Base-by-base conservation (phyloP, 1,140 invertebrate genomes). In the Xylocopa sonorina region DNA sequence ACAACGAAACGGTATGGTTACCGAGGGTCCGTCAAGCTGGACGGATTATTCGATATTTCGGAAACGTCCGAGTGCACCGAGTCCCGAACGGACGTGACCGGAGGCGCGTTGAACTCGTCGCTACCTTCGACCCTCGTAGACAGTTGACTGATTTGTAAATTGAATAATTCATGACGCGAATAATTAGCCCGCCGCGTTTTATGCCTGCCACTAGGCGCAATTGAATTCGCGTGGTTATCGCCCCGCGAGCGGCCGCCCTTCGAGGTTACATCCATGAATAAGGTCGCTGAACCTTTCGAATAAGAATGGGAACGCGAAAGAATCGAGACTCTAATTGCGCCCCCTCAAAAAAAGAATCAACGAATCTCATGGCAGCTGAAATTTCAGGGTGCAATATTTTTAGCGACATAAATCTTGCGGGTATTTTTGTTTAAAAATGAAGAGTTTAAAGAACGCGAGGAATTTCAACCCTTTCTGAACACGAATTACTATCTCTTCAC, bases 81-180 rank as follows among this genome's bases (percentile, higher is more conserved):
- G 50, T 62, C 64, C 64, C 46, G n/a, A 51, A 24, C 10, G 27
- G 21, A 66, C 63, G 43, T 48, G 63, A 66, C 43, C 2, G 41
- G 29, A 34, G 16, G 51, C 74, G 41, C 27, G 48, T 76, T 46
- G 74, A 67, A 68, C 48, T 41, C 50, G 46, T 67, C 50, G 46
- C 29, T 57, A 57, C 60, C 43, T 74, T 50, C 48, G 72, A 32
- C 48, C 48, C 18, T 4, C n/a, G 3, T 67, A 57, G 51, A 43
- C 51, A 68, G 63, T 57, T 67, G 84, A 48, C 76, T 62, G 78
- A 76, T 73, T 83, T 74, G 83, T 78, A 64, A 77, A 50, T 48
- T 88, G 85, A 88, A 88, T 88, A 80, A 88, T 88, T 87, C 87
- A 88, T 88, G 77, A 57, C 16, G 24, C 74, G 86, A 86, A 87